These are phyloP conservation scores for Psilopogon haemacephalus DNA, from an alignment of 2,113 vertebrate genomes.

Conservation along the genomic window DNA sequence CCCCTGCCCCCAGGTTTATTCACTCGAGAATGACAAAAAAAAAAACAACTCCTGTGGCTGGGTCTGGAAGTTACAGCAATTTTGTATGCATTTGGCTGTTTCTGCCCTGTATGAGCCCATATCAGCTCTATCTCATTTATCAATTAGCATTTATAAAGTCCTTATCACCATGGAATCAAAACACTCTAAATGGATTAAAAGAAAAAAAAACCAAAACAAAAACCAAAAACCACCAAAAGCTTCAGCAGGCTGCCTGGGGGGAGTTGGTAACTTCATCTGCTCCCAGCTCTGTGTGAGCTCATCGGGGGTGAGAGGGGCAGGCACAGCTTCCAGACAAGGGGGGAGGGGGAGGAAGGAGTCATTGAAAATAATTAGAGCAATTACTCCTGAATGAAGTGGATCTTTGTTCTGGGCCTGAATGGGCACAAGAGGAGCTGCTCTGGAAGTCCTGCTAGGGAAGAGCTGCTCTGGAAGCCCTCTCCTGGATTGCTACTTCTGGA, in stretches of 20 bases:
- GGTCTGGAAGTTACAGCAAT: slow-evolving; percentile 13
- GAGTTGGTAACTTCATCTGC: slow-evolving; percentile 41
- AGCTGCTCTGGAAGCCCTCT: no score
- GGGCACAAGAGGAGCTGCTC: neutral
- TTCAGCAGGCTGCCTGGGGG: slow-evolving; percentile 44
- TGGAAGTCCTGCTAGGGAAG: no score
- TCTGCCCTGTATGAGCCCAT: slow-evolving; percentile 43
- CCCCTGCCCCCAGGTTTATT: neutral
- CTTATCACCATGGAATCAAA: slow-evolving; percentile 70
- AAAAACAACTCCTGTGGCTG: neutral
- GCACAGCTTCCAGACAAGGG: neutral
- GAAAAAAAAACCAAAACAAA: neutral
- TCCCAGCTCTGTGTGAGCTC: neutral
- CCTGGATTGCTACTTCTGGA: no score
- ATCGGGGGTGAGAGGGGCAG: neutral
- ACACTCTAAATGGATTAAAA: slow-evolving; percentile 58
- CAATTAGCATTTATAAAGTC: slow-evolving; percentile 65
- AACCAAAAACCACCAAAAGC: no score
- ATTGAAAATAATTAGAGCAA: neutral
- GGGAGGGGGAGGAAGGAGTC: neutral
- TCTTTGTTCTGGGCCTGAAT: neutral
- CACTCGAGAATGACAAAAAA: neutral
- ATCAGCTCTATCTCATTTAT: slow-evolving; percentile 51
- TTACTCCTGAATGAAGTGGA: neutral
- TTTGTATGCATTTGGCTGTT: slow-evolving; percentile 28